Percentiles rank a stretch among this genome's conserved stretches.
These are phyloP conservation scores for Nemurella pictetii DNA, from an alignment of 2,888 invertebrate species.

Conservation along the genomic window DNA sequence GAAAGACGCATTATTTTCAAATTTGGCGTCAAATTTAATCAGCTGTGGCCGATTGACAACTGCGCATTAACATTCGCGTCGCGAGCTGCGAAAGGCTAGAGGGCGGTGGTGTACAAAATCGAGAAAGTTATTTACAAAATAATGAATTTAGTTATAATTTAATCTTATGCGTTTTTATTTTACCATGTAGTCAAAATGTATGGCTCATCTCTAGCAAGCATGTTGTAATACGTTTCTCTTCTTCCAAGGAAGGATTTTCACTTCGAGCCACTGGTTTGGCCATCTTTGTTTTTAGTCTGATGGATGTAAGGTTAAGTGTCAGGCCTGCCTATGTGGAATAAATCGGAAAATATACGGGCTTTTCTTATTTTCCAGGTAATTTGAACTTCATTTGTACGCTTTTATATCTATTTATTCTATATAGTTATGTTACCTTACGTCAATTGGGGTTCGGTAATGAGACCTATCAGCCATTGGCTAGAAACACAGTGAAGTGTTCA, in stretches of 20 bases:
- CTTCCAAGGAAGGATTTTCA: background rate
- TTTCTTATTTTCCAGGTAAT: constrained; percentile 9
- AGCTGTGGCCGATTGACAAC: background rate
- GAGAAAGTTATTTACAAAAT: background rate
- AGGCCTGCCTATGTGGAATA: constrained; percentile 25
- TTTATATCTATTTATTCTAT: background rate
- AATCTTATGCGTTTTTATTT: background rate
- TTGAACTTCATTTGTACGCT: background rate
- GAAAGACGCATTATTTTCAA: no score
- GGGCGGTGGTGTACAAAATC: background rate
- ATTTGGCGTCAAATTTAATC: no score
- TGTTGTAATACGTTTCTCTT: background rate
- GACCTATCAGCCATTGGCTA: no score
- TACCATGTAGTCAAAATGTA: background rate
- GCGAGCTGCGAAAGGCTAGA: background rate
- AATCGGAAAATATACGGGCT: background rate
- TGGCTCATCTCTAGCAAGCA: background rate
- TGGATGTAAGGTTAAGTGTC: background rate
- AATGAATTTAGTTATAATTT: no score
- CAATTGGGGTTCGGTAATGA: background rate
- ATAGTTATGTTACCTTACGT: background rate
- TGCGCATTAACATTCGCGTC: background rate
- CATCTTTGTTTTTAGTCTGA: background rate
- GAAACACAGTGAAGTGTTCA: no score
- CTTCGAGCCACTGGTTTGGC: background rate